These are phyloP conservation scores for Eulemur rubriventer DNA, from an alignment of 2,797 vertebrate species.

Conservation along the genomic window DNA sequence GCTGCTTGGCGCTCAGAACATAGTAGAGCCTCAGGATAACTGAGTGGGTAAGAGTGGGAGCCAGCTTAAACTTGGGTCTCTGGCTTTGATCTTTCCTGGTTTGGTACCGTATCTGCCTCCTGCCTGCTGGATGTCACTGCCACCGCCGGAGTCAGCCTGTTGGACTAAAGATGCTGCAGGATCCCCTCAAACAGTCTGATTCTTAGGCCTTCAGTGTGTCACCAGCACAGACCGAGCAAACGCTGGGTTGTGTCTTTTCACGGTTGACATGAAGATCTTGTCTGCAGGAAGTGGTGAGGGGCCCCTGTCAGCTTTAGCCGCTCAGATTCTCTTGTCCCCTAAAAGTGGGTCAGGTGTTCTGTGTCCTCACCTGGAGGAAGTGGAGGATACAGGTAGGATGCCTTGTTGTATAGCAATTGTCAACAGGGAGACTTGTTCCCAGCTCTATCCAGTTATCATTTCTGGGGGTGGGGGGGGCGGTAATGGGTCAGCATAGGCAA, in stretches of 20 bases:
- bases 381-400: background rate
- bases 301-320: background rate
- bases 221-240: too few species aligned
- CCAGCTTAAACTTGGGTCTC: too few species aligned
- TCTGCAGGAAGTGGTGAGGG: background rate
- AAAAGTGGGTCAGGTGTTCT: background rate
- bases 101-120: background rate
- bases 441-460: too few species aligned
- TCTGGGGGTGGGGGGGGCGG: too few species aligned
- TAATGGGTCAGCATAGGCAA: too few species aligned
- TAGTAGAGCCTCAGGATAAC: background rate
- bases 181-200: background rate
- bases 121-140: background rate
- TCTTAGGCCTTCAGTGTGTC: fast-evolving
- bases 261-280: background rate
- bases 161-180: too few species aligned
- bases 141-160: fast-evolving
- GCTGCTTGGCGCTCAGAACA: fast-evolving
- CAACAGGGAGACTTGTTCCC: background rate
- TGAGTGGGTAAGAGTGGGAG: background rate
- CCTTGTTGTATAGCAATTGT: too few species aligned
- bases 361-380: too few species aligned
- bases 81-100: background rate
- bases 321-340: too few species aligned
- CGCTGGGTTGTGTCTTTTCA: background rate